Conservation (phyloP, 2,113 vertebrate species). For the Anguilla rostrata region DNA sequence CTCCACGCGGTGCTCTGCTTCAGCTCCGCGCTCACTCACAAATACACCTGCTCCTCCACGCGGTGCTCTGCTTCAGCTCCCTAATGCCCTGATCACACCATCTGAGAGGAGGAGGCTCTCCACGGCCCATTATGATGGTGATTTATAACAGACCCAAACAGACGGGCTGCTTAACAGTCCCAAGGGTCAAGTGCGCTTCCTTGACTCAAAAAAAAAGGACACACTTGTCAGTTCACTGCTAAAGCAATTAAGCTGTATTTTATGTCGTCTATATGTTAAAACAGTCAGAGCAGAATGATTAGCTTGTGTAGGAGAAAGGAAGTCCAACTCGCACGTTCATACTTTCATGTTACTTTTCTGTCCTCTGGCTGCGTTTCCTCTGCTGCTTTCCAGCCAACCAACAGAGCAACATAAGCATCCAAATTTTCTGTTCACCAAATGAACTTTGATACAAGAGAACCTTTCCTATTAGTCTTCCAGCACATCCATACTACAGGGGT, state of each 20-base stretch:
- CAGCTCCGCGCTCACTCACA: no score
- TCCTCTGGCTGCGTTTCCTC: not conserved
- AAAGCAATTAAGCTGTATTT: not conserved
- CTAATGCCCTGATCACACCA: no score
- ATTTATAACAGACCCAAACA: not conserved
- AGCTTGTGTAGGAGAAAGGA: not conserved
- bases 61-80: no score
- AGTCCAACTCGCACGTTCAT: not conserved
- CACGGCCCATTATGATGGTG: no score
- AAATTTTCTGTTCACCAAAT: no score
- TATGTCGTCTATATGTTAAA: not conserved
- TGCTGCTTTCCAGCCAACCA: not conserved
- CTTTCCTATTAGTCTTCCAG: not conserved
- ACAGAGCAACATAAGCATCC: no score
- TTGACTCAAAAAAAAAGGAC: not conserved
- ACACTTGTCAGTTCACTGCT: not conserved
- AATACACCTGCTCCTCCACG: no score
- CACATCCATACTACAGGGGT: not conserved
- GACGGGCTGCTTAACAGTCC: not conserved
- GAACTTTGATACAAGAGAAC: no score
- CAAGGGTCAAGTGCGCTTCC: not conserved
- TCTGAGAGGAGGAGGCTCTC: no score
- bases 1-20: no score
- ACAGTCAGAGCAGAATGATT: not conserved
- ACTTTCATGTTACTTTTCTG: not conserved